Evolutionary conservation across 2,797 vertebrate genomes (phyloP).

Genomic region (Esox lucius): DNA sequence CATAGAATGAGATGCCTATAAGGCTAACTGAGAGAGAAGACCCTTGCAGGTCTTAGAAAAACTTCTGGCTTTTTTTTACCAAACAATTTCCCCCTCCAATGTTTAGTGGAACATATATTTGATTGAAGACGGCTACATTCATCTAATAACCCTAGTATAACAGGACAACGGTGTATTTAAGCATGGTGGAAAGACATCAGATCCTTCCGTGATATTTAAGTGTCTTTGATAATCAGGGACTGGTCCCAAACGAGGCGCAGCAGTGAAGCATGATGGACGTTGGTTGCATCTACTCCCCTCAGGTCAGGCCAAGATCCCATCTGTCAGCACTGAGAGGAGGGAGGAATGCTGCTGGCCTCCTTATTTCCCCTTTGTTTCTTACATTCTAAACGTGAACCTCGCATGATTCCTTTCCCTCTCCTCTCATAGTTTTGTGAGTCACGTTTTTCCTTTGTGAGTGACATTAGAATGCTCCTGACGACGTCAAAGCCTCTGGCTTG

Average conservation of each 20-base stretch:
- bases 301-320: slow-evolving; percentile 42
- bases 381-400: not conserved
- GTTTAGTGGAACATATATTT: not conserved
- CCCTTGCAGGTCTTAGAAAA: not conserved
- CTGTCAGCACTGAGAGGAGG: slow-evolving; percentile 31
- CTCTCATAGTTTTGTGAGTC: slow-evolving; percentile 25
- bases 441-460: slow-evolving; percentile 16
- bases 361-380: not conserved
- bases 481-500: slow-evolving; percentile 33
- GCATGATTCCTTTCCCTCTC: not conserved
- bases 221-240: not conserved
- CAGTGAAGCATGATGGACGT: not conserved
- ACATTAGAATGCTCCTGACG: slow-evolving; percentile 41
- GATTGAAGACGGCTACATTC: not conserved
- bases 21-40: slow-evolving; percentile 2
- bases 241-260: not conserved
- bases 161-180: not conserved
- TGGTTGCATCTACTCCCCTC: not conserved
- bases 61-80: too few relatives aligned
- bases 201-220: not conserved
- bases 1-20: slow-evolving; percentile 14
- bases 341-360: not conserved
- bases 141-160: not conserved
- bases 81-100: not conserved
- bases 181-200: not conserved